These are phyloP conservation scores for Odontothrips loti DNA, from an alignment of 2,888 invertebrate genomes.

Conservation along the genomic window DNA sequence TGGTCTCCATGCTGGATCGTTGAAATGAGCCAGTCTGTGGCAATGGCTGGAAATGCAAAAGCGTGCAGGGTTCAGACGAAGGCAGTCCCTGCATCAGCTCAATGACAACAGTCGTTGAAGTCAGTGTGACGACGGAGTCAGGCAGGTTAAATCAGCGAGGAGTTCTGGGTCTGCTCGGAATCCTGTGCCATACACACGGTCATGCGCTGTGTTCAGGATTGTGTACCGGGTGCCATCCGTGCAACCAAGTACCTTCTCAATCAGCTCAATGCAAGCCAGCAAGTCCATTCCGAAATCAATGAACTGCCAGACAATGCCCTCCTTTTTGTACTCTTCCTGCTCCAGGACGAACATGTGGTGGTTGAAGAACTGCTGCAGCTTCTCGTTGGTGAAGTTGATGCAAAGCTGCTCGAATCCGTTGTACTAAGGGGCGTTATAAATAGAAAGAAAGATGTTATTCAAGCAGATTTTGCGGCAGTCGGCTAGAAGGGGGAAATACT, in stretches of 20 bases:
- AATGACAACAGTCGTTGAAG: not conserved
- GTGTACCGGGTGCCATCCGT: not conserved
- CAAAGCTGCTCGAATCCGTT: constrained; percentile 98
- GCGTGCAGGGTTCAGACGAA: not conserved
- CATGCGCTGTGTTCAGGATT: constrained; percentile 4
- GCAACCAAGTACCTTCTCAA: constrained; percentile 71
- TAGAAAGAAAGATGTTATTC: not conserved
- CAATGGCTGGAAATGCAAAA: not conserved
- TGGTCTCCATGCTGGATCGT: not conserved
- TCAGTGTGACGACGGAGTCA: not conserved
- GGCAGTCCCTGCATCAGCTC: too few species aligned
- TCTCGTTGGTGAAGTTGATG: constrained; percentile 98
- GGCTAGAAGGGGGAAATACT: not conserved
- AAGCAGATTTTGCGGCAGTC: not conserved
- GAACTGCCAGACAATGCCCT: constrained; percentile 93
- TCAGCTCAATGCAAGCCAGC: constrained; percentile 91
- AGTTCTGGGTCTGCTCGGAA: not conserved
- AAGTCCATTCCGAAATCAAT: constrained; percentile 98
- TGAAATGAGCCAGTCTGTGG: not conserved
- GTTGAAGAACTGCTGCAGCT: constrained; percentile 97
- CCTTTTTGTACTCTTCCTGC: constrained; percentile 92
- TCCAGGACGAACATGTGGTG: constrained; percentile 97
- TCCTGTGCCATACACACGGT: not conserved
- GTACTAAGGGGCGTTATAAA: constrained; percentile 52
- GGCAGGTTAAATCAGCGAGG: not conserved